phyloP scores from a whole-genome alignment of 92 coral and sea anemone species.

The Umimayanthus chanpuru region DNA sequence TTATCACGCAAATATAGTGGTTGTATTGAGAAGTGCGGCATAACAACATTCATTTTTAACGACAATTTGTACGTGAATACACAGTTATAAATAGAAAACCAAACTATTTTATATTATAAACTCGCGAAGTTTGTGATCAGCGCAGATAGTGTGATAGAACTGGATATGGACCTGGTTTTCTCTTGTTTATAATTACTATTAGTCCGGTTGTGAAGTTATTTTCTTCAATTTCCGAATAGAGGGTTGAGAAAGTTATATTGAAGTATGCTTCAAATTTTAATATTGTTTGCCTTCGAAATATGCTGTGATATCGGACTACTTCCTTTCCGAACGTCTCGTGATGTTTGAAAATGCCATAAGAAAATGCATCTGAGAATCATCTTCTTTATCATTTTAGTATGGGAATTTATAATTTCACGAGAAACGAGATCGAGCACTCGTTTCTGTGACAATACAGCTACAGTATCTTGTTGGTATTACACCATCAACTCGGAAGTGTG shows the following conservation, averaged over 20 bases:
- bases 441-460: no score
- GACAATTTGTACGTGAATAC: constrained; percentile 47
- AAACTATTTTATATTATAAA: neutral
- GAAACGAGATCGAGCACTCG: neutral
- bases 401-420: neutral
- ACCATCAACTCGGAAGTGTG: neutral
- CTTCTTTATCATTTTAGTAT: neutral
- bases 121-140: neutral
- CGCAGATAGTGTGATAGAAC: constrained; percentile 29
- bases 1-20: constrained; percentile 4
- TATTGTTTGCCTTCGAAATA: constrained; percentile 26
- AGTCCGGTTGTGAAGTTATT: neutral
- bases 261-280: neutral
- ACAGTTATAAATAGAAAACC: constrained; percentile 19
- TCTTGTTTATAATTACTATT: neutral
- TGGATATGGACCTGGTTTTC: constrained; percentile 18
- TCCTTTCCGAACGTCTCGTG: constrained; percentile 19
- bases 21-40: constrained; percentile 35
- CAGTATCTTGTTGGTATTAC: neutral
- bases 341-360: neutral
- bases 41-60: constrained; percentile 81
- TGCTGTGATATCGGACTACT: constrained; percentile 20
- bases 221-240: neutral
- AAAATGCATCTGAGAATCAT: neutral
- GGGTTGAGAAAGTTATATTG: neutral